A percentile compares a stretch with the other conserved stretches of the same genome.
phyloP scores from a whole-genome alignment of 2,113 vertebrate genomes.

The Pituophis catenifer region DNA sequence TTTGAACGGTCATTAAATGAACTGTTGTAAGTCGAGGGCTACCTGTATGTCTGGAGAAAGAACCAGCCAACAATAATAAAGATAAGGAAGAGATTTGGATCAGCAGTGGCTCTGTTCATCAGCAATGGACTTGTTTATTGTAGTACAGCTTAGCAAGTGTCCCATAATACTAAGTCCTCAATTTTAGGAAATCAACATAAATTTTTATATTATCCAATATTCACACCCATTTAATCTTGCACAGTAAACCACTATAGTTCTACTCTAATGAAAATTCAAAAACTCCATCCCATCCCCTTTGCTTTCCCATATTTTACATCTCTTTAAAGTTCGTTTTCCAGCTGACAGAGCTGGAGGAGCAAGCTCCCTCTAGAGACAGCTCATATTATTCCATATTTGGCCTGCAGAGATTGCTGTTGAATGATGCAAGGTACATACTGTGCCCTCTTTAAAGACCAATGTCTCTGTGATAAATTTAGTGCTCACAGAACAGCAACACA shows the following conservation, averaged over 20 bases:
- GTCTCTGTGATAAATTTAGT: slow-evolving; percentile 22
- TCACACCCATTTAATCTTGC: neutral
- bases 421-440: slow-evolving; percentile 35
- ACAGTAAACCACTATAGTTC: neutral
- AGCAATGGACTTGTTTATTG: neutral
- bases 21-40: too few relatives aligned
- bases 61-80: neutral
- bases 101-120: neutral
- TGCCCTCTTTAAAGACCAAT: slow-evolving; percentile 21
- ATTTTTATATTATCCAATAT: neutral
- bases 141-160: neutral
- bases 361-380: slow-evolving; percentile 3
- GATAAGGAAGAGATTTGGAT: neutral
- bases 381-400: slow-evolving; percentile 33
- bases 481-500: neutral
- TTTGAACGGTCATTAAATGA: too few relatives aligned
- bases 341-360: neutral
- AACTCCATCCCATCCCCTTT: neutral
- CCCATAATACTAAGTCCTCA: neutral
- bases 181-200: neutral
- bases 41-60: neutral
- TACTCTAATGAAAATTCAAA: neutral
- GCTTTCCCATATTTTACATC: neutral
- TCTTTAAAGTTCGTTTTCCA: neutral
- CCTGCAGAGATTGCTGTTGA: slow-evolving; percentile 20